Evolutionary conservation across 2,113 vertebrate species (phyloP), one percentile per base, ranked within the genome.

Genomic region (Coryphaenoides rupestris): DNA sequence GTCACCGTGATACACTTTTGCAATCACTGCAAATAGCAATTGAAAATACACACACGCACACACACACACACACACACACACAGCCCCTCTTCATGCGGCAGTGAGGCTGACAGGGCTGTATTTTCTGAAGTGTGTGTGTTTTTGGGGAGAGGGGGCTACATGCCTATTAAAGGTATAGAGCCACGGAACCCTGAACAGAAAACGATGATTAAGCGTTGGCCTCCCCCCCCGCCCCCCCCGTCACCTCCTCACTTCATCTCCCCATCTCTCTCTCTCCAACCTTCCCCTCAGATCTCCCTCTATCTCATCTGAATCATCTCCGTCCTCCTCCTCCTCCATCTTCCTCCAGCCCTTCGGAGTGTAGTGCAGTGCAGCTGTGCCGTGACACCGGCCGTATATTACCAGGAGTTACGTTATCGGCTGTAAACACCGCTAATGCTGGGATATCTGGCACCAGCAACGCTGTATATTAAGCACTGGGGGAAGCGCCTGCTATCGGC

Each of bases 191-290:
- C 60, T 60, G 75, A 70, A 80, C 80, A 73, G 70, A 80, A 82
- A 73, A 73, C n/a, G 79, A 77, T 80, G 76, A 83, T 80, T 81
- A 79, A 80, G 79, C 70, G n/a, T n/a, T n/a, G n/a, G n/a, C n/a
- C n/a, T 77, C 67, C 76, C 76, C 73, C 33, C 71, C 78, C 68
- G 73, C 50, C 60, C 76, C 63, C 70, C 14, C n/a, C n/a, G n/a
- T n/a, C n/a, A 70, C 68, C 64, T 73, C 66, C 60, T 70, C 21
- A 58, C 59, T 75, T 58, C 65, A 73, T 57, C 81, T 53, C 73
- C 72, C 73, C 53, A 66, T 65, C 28, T 60, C 47, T 28, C 55
- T n/a, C 33, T 57, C n/a, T n/a, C n/a, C n/a, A n/a, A n/a, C n/a
- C n/a, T n/a, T n/a, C n/a, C 19, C 4, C n/a, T 63, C 54, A 14